A percentile compares a stretch with the other conserved stretches of the same genome.
Conservation (phyloP, 2,797 vertebrate species). For the Helicolenus hilgendorfi region DNA sequence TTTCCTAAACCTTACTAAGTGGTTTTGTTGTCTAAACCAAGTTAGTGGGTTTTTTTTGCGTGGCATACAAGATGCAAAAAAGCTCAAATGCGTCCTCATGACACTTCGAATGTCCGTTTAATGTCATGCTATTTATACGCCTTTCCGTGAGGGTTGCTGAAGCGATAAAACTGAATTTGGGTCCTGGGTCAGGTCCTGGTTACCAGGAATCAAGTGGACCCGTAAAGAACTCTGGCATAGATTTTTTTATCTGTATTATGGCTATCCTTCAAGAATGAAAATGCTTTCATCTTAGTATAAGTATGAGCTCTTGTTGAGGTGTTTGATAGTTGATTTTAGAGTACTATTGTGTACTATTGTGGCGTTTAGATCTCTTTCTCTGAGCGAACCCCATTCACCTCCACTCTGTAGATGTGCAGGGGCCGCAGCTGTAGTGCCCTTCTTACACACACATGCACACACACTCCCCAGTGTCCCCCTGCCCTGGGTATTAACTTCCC, state of each 20-base stretch:
- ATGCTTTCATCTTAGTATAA: not conserved
- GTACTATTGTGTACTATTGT: not conserved
- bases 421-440: slow-evolving; percentile 73
- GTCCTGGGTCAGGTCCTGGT: not conserved
- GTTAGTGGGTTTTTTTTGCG: too few species aligned
- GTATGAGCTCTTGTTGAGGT: not conserved
- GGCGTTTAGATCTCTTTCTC: slow-evolving; percentile 7
- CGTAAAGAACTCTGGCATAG: not conserved
- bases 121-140: too few species aligned
- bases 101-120: too few species aligned
- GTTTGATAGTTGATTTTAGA: not conserved
- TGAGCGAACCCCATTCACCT: slow-evolving; percentile 50
- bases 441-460: slow-evolving; percentile 45
- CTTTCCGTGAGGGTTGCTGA: too few species aligned
- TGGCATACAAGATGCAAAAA: too few species aligned
- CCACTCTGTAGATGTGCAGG: slow-evolving; percentile 40
- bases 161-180: too few species aligned
- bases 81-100: too few species aligned
- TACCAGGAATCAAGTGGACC: not conserved
- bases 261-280: not conserved
- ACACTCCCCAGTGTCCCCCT: slow-evolving; percentile 70
- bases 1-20: too few species aligned
- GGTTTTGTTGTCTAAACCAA: too few species aligned
- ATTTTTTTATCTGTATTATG: not conserved
- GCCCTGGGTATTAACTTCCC: slow-evolving; percentile 81